phyloP scores from a whole-genome alignment of 2,113 vertebrate genomes.

The Dermatemys mawii region DNA sequence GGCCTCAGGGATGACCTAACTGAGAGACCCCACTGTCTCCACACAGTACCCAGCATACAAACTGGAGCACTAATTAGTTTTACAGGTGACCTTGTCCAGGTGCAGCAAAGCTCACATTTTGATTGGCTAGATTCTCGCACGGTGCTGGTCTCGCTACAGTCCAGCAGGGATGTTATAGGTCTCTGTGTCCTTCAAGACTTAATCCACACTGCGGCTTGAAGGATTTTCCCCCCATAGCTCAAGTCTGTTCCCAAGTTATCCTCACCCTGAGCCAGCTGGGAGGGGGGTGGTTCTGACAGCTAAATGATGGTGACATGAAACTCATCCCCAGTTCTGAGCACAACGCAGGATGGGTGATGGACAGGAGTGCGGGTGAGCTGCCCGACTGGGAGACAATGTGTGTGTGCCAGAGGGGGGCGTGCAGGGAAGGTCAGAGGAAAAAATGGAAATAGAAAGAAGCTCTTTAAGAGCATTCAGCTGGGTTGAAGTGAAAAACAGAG shows the following conservation, averaged over 20 bases:
- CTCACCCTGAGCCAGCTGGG: background rate
- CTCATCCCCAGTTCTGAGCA: background rate
- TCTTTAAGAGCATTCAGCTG: background rate
- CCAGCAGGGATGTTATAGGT: background rate
- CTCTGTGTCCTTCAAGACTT: background rate
- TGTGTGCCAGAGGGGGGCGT: rapidly evolving
- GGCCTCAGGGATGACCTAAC: background rate
- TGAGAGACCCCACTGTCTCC: background rate
- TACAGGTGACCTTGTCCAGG: background rate
- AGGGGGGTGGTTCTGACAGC: rapidly evolving
- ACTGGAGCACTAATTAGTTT: background rate
- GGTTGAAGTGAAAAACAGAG: background rate
- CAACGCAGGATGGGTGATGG: background rate
- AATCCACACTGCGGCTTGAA: background rate
- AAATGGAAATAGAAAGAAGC: background rate
- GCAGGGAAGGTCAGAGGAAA: background rate
- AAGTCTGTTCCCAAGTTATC: background rate
- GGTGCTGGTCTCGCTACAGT: background rate
- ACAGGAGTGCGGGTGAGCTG: background rate
- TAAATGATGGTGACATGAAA: background rate
- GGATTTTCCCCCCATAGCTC: background rate
- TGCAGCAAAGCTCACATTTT: rapidly evolving
- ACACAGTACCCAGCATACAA: background rate
- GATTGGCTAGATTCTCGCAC: background rate
- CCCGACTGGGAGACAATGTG: too few species aligned